These are phyloP conservation scores for Crematogaster levior DNA, from an alignment of 2,888 invertebrate species.

Conservation along the genomic window DNA sequence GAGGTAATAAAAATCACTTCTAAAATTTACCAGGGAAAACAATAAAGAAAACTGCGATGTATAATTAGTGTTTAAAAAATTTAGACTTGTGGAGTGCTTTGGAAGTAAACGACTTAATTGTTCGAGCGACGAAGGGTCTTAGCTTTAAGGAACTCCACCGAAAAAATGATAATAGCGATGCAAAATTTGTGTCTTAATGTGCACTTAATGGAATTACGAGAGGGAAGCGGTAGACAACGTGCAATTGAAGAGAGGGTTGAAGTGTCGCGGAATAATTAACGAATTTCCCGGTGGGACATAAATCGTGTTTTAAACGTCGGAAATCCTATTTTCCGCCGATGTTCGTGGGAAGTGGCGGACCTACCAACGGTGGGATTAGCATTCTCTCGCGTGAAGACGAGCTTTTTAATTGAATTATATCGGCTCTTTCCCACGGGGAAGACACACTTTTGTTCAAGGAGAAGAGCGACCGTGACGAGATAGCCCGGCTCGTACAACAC, in stretches of 20 bases:
- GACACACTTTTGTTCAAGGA: neutral
- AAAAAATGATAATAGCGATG: conserved; percentile 44
- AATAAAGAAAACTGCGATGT: neutral
- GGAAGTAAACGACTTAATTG: conserved; percentile 28
- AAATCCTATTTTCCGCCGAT: conserved; percentile 52
- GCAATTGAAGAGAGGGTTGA: conserved; percentile 43
- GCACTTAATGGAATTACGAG: conserved; percentile 53
- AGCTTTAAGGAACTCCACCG: conserved; percentile 4
- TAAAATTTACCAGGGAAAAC: neutral
- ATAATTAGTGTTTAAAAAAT: neutral
- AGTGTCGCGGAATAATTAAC: conserved; percentile 64
- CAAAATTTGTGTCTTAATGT: conserved; percentile 39
- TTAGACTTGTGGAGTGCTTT: neutral
- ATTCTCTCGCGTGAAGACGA: conserved; percentile 6
- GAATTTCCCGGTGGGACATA: conserved; percentile 59
- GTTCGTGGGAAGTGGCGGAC: conserved; percentile 40
- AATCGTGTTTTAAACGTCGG: conserved; percentile 64
- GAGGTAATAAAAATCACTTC: neutral
- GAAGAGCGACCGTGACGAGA: conserved; percentile 36
- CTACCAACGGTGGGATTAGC: conserved; percentile 24
- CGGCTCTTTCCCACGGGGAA: conserved; percentile 5
- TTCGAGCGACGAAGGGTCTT: neutral
- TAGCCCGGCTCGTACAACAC: conserved; percentile 4
- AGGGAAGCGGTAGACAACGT: conserved; percentile 29
- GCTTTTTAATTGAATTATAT: conserved; percentile 44